phyloP scores from a whole-genome alignment of 2,888 invertebrate genomes.

The Isoperla grammatica region DNA sequence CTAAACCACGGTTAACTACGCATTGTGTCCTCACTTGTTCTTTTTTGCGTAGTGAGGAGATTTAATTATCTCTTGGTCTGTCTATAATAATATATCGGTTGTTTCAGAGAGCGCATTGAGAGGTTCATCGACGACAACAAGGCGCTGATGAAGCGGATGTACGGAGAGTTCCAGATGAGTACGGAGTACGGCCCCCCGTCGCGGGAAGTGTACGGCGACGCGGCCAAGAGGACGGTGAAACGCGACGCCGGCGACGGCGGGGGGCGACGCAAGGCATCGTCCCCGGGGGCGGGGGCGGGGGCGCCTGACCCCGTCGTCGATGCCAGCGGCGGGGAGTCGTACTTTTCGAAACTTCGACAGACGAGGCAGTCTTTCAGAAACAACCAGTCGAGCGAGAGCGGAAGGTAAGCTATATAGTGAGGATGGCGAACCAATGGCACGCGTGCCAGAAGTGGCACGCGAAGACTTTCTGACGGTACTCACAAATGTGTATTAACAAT shows the following conservation, averaged over 20 bases:
- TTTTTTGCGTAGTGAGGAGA: too few relatives aligned
- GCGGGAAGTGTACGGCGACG: conserved; percentile 29
- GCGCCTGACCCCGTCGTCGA: conserved; percentile 20
- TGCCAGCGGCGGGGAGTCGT: conserved; percentile 41
- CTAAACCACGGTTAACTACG: too few relatives aligned
- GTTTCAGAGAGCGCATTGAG: conserved; percentile 87
- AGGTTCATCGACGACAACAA: conserved; percentile 92
- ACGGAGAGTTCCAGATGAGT: conserved; percentile 76
- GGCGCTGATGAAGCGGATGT: conserved; percentile 89
- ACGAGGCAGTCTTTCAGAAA: conserved; percentile 48
- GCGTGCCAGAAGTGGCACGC: too few relatives aligned
- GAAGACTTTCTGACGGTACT: too few relatives aligned
- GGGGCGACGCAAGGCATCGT: conserved; percentile 38
- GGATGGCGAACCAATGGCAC: too few relatives aligned
- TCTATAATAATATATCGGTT: too few relatives aligned
- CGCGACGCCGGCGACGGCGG: conserved; percentile 25
- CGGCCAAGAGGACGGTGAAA: conserved; percentile 22
- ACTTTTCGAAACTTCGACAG: conserved; percentile 51
- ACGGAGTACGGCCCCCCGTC: conserved; percentile 52
- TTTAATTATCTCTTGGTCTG: too few relatives aligned
- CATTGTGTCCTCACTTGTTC: too few relatives aligned
- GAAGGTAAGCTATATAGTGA: conserved; percentile 48
- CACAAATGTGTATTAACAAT: too few relatives aligned
- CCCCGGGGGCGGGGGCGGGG: conserved; percentile 39
- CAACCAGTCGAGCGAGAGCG: conserved; percentile 45